Conservation (phyloP, 1,140 invertebrate species). For the Anastrepha obliqua region DNA sequence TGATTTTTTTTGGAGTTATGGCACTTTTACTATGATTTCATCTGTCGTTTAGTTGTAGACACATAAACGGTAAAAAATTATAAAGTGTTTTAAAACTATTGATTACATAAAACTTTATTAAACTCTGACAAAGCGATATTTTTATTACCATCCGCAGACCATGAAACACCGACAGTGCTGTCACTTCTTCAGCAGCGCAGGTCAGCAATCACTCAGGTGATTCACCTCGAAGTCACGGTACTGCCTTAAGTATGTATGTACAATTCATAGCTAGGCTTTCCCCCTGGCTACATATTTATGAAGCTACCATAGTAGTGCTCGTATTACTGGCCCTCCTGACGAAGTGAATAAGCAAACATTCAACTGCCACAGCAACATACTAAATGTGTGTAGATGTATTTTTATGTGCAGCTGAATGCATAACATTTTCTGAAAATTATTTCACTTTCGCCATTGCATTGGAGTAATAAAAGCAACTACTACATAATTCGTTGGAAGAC, state of each 20-base stretch:
- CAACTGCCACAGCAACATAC: not conserved
- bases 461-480: constrained; percentile 16
- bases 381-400: not conserved
- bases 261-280: constrained; percentile 18
- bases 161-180: too few relatives aligned
- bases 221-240: not conserved
- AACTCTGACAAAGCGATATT: too few relatives aligned
- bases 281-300: not conserved
- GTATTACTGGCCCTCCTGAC: not conserved
- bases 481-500: not conserved
- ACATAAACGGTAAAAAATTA: too few relatives aligned
- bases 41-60: too few relatives aligned
- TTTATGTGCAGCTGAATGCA: not conserved
- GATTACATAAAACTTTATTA: too few relatives aligned
- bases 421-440: not conserved
- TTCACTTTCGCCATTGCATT: constrained; percentile 33
- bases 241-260: not conserved
- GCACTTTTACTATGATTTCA: too few relatives aligned
- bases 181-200: too few relatives aligned
- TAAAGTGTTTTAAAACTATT: too few relatives aligned
- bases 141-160: too few relatives aligned
- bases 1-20: too few relatives aligned
- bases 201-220: not conserved
- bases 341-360: not conserved
- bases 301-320: not conserved